Conservation (phyloP, 1,140 invertebrate genomes). For the Drosophila ercepeae region DNA sequence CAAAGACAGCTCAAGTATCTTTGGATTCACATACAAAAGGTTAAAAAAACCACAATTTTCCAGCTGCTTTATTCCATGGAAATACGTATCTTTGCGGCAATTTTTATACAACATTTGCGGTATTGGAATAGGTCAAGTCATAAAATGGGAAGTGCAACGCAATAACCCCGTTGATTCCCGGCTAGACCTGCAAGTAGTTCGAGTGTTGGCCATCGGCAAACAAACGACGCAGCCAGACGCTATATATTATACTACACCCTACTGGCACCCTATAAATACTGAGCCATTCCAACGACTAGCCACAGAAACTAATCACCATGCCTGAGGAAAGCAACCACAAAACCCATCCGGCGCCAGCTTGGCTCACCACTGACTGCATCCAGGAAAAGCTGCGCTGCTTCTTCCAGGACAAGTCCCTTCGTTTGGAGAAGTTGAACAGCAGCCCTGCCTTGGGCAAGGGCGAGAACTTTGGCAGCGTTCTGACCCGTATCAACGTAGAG, state of each 20-base stretch:
- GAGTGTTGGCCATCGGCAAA: conserved; percentile 22
- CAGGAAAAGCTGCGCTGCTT: conserved; percentile 51
- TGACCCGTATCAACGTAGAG: conserved; percentile 61
- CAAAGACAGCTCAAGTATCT: neutral
- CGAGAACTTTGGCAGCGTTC: conserved; percentile 71
- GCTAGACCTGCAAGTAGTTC: conserved; percentile 2
- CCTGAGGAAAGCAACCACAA: conserved; percentile 19
- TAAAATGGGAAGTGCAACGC: conserved; percentile 1
- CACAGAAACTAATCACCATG: conserved; percentile 24
- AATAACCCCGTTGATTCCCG: conserved; percentile 8
- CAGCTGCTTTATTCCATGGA: too few species aligned
- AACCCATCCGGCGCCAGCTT: conserved; percentile 40
- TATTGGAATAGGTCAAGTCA: conserved; percentile 1
- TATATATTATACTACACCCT: conserved; percentile 7
- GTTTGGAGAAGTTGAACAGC: conserved; percentile 35
- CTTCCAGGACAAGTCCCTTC: conserved; percentile 47
- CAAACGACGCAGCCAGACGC: neutral
- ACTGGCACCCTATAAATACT: neutral
- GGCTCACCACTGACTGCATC: conserved; percentile 67
- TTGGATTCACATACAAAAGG: too few species aligned
- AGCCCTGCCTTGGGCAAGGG: conserved; percentile 65
- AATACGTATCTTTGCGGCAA: too few species aligned
- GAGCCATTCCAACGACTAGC: neutral
- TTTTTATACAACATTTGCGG: too few species aligned
- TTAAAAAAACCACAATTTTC: too few species aligned